Evolutionary conservation across 2,888 invertebrate genomes (phyloP).

Genomic region (Acrobasis repandana): DNA sequence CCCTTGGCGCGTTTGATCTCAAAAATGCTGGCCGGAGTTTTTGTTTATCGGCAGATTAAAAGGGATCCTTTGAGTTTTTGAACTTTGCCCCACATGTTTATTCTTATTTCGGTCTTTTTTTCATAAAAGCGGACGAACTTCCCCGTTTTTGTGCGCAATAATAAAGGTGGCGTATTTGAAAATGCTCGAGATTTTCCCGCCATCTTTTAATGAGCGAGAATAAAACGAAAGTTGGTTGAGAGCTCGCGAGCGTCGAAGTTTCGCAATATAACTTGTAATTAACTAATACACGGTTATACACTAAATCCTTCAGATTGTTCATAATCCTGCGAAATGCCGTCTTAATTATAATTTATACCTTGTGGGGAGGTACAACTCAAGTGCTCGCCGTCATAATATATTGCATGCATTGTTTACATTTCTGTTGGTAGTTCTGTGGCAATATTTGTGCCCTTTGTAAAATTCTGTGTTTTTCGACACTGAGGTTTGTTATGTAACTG

Average conservation of each 20-base stretch:
- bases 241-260: conserved; percentile 15
- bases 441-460: too few relatives aligned
- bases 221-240: conserved; percentile 16
- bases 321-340: background rate
- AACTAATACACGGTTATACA: conserved; percentile 20
- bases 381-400: background rate
- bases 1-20: conserved; percentile 50
- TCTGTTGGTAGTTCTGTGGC: too few relatives aligned
- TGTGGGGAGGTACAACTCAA: background rate
- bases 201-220: conserved; percentile 17
- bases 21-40: conserved; percentile 43
- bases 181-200: conserved; percentile 7
- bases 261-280: conserved; percentile 21
- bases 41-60: conserved; percentile 68
- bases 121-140: conserved; percentile 15
- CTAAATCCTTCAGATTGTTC: conserved; percentile 16
- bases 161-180: conserved; percentile 3
- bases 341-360: conserved; percentile 7
- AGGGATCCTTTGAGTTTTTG: conserved; percentile 50
- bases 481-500: too few relatives aligned
- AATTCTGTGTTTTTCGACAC: too few relatives aligned
- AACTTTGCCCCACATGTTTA: conserved; percentile 23
- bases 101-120: conserved; percentile 27
- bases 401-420: too few relatives aligned
- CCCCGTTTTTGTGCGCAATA: conserved; percentile 7